Evolutionary conservation across 2,797 vertebrate genomes (phyloP).

Genomic region (Poeciliopsis paucimaculata): DNA sequence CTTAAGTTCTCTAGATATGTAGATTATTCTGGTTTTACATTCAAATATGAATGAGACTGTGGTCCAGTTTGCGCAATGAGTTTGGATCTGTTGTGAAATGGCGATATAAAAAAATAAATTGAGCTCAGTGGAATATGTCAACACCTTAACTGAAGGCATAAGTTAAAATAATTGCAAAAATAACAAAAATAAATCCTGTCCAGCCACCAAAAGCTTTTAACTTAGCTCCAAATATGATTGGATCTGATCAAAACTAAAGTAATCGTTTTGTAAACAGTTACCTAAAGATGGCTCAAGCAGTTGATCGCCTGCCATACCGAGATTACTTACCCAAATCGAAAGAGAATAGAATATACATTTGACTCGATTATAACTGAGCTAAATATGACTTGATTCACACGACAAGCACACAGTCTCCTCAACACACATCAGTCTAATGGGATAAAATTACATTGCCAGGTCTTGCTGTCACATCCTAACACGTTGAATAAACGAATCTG

Average conservation of each 20-base stretch:
- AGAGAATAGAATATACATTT: neutral
- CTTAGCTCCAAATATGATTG: neutral
- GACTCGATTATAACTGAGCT: neutral
- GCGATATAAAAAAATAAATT: neutral
- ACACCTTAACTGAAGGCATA: neutral
- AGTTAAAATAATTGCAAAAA: neutral
- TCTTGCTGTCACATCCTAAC: rapidly evolving
- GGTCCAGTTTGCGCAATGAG: neutral
- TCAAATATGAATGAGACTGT: neutral
- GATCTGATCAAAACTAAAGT: neutral
- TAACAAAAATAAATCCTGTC: neutral
- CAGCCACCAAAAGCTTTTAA: neutral
- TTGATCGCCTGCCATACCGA: neutral
- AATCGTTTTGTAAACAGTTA: neutral
- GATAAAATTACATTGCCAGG: rapidly evolving
- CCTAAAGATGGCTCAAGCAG: neutral
- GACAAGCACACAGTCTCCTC: neutral
- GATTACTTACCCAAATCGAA: neutral
- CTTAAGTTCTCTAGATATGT: neutral
- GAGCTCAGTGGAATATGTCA: neutral
- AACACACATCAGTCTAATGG: neutral
- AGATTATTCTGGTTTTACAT: neutral
- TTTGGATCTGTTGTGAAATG: neutral
- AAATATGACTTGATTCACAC: neutral
- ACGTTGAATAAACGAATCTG: neutral